Percentiles rank a stretch among this genome's conserved stretches.
phyloP scores from a whole-genome alignment of 2,888 invertebrate species.

The Oxystoma pomonae region DNA sequence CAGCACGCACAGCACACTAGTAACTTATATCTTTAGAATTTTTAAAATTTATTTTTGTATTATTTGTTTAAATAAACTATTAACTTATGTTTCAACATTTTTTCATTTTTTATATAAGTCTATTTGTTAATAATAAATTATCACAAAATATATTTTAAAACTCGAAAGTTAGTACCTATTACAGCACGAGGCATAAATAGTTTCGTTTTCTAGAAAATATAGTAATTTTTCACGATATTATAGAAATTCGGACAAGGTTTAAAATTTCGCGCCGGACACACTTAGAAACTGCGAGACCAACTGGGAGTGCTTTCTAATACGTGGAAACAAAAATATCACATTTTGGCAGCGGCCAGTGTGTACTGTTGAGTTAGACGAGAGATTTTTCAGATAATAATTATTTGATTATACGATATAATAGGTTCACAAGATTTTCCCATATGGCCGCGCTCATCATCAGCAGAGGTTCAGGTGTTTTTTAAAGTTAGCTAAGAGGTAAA shows the following conservation, averaged over 20 bases:
- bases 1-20: no score
- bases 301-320: conserved; percentile 36
- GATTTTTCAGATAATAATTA: conserved; percentile 43
- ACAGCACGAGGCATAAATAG: no score
- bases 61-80: no score
- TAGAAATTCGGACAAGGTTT: not conserved
- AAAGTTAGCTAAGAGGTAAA: no score
- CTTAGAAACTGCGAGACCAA: conserved; percentile 44
- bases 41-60: no score
- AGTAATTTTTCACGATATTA: not conserved
- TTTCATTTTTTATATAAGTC: no score
- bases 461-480: not conserved
- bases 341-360: conserved; percentile 46
- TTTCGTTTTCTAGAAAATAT: no score
- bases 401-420: conserved; percentile 31
- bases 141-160: no score
- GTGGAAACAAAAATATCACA: conserved; percentile 49
- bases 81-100: no score
- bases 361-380: conserved; percentile 41
- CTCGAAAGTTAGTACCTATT: no score
- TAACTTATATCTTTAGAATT: no score
- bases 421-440: not conserved
- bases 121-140: no score
- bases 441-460: not conserved
- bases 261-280: conserved; percentile 32